Base-by-base conservation (phyloP, 1,140 invertebrate species). In the Dysdera silvatica region DNA sequence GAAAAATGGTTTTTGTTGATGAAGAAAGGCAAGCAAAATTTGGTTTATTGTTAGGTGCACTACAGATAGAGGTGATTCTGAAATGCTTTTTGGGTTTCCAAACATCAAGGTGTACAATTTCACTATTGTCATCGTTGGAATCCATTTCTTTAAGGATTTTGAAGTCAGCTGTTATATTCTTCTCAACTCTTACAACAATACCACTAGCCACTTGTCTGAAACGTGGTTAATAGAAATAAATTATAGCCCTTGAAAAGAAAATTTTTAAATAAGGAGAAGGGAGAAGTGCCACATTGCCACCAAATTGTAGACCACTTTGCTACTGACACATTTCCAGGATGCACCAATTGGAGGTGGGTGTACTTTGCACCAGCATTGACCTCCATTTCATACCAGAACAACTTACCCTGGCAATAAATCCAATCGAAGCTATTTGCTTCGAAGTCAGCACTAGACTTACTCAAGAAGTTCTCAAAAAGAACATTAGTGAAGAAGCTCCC, bases 151-250 rank as follows among this genome's bases (percentile, higher is more conserved):
- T 37, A 4, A 54, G 1, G 2, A 40, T 37, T 3, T 26, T 3
- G 12, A 37, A 54, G 26, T 54, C 52, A 54, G 2, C 16, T 35
- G 32, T 29, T 40, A 54, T 5, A 24, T 37, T 0, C 41, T 24
- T 40, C 23, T 26, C 28, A 4, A 54, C 31, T 16, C 33, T 35
- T n/a, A 54, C 23, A 1, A 54, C 7, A 2, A 54, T 54, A 5
- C 52, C 33, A 54, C 33, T 54, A 16, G 32, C 32, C 5, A 54
- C 12, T 24, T 54, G 52, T 37, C 33, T 54, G n/a, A 54, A 16
- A 54, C 23, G 4, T 6, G 2, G 10, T 32, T 18, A 40, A 7
- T 20, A 54, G 5, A 40, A 40, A n/a, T 28, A 40, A 12, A 54
- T 18, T 23, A 40, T 40, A 54, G 3, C 33, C 33, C 16, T 24